Evolutionary conservation across 2,113 vertebrate species (phyloP).

Genomic region (Cavia porcellus): DNA sequence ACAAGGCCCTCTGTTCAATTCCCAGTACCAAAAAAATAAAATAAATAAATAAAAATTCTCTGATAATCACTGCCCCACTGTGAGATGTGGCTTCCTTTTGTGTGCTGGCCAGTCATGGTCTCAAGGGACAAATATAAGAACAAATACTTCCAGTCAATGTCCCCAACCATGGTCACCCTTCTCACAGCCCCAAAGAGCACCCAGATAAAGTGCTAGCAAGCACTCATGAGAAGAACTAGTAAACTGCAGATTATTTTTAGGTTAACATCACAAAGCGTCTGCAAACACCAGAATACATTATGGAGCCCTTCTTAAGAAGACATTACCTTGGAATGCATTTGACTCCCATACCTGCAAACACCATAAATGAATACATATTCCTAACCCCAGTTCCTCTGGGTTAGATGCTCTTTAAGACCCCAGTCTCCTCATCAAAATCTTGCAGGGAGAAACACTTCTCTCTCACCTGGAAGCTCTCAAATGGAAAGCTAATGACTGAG

Average conservation of each 20-base stretch:
- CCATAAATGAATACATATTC: no score
- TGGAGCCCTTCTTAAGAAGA: not conserved
- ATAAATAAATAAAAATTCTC: no score
- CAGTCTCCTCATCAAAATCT: not conserved
- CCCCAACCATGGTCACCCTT: not conserved
- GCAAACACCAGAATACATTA: not conserved
- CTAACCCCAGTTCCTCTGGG: not conserved
- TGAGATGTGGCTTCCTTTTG: not conserved
- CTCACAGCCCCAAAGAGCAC: not conserved
- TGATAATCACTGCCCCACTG: fast-evolving
- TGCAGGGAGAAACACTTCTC: not conserved
- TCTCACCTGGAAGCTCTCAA: not conserved
- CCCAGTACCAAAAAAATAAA: no score
- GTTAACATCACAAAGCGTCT: not conserved
- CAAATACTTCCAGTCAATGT: not conserved
- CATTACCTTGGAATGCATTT: not conserved
- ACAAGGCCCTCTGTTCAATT: no score
- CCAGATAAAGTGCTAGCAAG: not conserved
- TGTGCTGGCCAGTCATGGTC: fast-evolving
- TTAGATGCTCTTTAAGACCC: not conserved
- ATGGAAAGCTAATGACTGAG: not conserved
- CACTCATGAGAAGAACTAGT: not conserved
- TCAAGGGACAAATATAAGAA: not conserved
- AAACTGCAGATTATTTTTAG: not conserved
- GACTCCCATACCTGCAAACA: not conserved